A percentile compares a stretch with the other conserved stretches of the same genome.
phyloP scores from a whole-genome alignment of 2,888 invertebrate species.

The Macaria notata region DNA sequence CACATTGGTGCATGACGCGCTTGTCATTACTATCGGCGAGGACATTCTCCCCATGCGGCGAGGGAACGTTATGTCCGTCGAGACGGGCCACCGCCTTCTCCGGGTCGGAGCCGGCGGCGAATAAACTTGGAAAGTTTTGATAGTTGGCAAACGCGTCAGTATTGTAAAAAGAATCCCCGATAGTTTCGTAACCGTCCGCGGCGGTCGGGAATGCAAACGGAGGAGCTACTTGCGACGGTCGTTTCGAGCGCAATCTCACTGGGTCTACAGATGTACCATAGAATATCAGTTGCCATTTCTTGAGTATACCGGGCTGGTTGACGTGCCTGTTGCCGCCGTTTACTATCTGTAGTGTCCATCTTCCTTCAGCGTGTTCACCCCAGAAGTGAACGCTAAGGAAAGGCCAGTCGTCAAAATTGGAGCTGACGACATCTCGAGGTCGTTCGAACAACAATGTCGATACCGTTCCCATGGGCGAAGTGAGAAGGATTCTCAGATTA shows the following conservation, averaged over 20 bases:
- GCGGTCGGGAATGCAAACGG: conserved; percentile 86
- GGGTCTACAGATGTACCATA: conserved; percentile 96
- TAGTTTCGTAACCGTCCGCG: conserved; percentile 83
- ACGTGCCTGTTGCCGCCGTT: conserved; percentile 90
- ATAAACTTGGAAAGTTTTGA: conserved; percentile 90
- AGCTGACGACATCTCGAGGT: conserved; percentile 93
- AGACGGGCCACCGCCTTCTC: conserved; percentile 89
- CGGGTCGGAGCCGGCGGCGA: conserved; percentile 89
- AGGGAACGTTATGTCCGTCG: conserved; percentile 84
- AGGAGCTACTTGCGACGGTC: conserved; percentile 75
- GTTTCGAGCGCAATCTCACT: conserved; percentile 85
- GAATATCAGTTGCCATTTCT: conserved; percentile 98
- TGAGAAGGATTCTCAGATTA: conserved; percentile 93
- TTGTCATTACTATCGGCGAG: conserved; percentile 84
- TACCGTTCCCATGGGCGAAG: conserved; percentile 96
- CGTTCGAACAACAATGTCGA: conserved; percentile 96
- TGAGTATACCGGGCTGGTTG: conserved; percentile 92
- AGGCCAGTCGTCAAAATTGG: conserved; percentile 99
- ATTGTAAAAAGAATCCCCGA: conserved; percentile 84
- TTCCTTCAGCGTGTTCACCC: conserved; percentile 95
- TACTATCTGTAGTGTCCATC: conserved; percentile 92
- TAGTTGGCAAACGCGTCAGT: conserved; percentile 87
- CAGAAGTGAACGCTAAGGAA: conserved; percentile 99
- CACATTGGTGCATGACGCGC: conserved; percentile 84
- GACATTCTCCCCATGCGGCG: conserved; percentile 82